Base-by-base conservation (phyloP, 23 tunicate species). In the Oikopleura dioica region DNA sequence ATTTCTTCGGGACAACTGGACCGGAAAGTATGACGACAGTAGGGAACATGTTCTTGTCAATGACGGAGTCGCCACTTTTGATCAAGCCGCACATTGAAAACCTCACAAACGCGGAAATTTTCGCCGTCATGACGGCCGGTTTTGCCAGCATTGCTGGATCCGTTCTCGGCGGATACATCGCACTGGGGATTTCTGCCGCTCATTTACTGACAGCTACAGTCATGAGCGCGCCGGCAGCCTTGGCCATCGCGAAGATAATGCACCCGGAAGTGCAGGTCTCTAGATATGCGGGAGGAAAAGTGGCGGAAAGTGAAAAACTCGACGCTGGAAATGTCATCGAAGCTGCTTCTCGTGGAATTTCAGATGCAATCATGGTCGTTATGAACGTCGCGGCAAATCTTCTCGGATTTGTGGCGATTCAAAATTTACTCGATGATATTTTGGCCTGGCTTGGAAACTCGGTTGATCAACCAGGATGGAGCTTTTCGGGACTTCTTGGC, bases 171-270 rank as follows among this genome's bases (percentile, higher is more conserved):
- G 82, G 80, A 35, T 80, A 80, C 38, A 36, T 80, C 35, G 69
- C 68, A 21, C 26, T 63, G 30, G 33, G 72, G 35, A 78, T 80
- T 37, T 76, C 69, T 81, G 86, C 92, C 0, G 87, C 86, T 9
- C 82, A 91, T 58, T 84, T 85, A 12, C 80, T 91, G 55, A 82
- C 92, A 9, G 97, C 94, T 4, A 80, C 87, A 38, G 82, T 91
- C 29, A 91, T 91, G 97, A 86, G 92, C 12, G 87, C 97, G 33
- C 97, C 97, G 12, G 87, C 87, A 78, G 97, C 97, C 1, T 72
- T 91, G 24, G 97, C 87, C 38, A 63, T 86, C 31, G 63, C 92
- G 33, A 91, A 91, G 44, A 38, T 91, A 51, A 80, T 77, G 36
- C 83, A 85, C 68, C 97, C 97, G 0, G 97, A 89, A 78, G 21